Evolutionary conservation across 2,888 invertebrate genomes (phyloP), one percentile per base, ranked within the genome.

Genomic region (Rhagium mordax): DNA sequence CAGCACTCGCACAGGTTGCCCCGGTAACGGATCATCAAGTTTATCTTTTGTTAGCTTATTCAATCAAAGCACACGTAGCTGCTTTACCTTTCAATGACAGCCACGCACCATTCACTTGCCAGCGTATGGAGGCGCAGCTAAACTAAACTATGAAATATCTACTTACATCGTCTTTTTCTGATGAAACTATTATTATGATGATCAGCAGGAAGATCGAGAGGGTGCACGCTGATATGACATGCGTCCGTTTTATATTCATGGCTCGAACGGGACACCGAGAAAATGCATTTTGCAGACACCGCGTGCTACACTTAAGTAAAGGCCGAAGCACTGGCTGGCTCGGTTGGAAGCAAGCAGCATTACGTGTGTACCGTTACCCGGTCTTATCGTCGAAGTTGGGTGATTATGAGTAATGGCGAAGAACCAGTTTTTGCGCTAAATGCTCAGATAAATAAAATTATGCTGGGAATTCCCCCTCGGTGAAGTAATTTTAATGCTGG

Each of bases 211-310:
- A 79, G 49, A 83, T 69, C 20, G 75, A 77, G 21, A 84, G 72
- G 53, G 81, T 82, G 61, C 79, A 73, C 64, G 76, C 75, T 8
- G 82, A 81, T 53, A 83, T 77, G 27, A 83, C 75, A 77, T 75
- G 79, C 64, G 77, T 78, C 24, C 79, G 77, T 66, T 76, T 81
- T 71, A 79, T 72, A 27, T 74, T 77, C 81, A 81, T 81, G 47
- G 16, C 41, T 53, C 10, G n/a, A 18, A 20, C 57, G 55, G 8
- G 55, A 33, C 55, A 53, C 3, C 55, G 41, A 10, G 47, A 24
- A 57, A 55, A 55, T 66, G 67, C 69, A 66, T 66, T 66, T 66
- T 66, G 33, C 65, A 55, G 53, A 49, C 20, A 24, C 21, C 49
- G 7, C 6, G 51, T 51, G 21, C 7, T 15, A 49, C 27, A 48